A percentile compares a stretch with the other conserved stretches of the same genome.
Evolutionary conservation across 2,113 vertebrate genomes (phyloP).

Genomic region (Scophthalmus maximus): DNA sequence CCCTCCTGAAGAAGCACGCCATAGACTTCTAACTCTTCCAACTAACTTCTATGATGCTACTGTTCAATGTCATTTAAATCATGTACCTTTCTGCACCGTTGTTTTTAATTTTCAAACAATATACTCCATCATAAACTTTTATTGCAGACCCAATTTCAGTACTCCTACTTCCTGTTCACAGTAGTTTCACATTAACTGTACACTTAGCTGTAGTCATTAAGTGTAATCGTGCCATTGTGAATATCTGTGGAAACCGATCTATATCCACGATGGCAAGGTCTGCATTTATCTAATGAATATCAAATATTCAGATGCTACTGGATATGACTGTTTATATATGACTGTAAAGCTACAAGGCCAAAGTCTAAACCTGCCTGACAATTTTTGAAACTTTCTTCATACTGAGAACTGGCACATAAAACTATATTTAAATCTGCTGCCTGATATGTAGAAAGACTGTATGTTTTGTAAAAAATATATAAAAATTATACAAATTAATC

Average conservation of each 20-base stretch:
- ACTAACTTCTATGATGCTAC: not conserved
- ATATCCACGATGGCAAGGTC: not conserved
- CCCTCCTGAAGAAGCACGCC: conserved; percentile 84
- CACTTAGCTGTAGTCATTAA: not conserved
- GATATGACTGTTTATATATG: no score
- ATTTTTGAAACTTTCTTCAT: conserved; percentile 2
- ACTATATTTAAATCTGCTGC: not conserved
- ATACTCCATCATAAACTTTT: not conserved
- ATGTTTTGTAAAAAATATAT: not conserved
- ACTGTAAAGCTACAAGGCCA: not conserved
- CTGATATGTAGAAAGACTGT: not conserved
- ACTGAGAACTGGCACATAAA: conserved; percentile 28
- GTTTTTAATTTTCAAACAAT: not conserved
- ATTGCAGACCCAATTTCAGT: not conserved
- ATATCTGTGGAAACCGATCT: not conserved
- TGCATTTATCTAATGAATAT: conserved; percentile 7
- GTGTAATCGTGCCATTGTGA: not conserved
- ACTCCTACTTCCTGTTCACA: not conserved
- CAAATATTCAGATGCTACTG: conserved; percentile 6
- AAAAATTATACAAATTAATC: not conserved
- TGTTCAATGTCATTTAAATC: not conserved
- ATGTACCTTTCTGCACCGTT: not conserved
- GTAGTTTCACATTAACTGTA: not conserved
- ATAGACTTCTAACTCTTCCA: conserved; percentile 53
- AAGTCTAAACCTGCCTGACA: not conserved